A percentile compares a stretch with the other conserved stretches of the same genome.
phyloP scores from a whole-genome alignment of 1,140 invertebrate genomes.

The Zaprionus ghesquierei region DNA sequence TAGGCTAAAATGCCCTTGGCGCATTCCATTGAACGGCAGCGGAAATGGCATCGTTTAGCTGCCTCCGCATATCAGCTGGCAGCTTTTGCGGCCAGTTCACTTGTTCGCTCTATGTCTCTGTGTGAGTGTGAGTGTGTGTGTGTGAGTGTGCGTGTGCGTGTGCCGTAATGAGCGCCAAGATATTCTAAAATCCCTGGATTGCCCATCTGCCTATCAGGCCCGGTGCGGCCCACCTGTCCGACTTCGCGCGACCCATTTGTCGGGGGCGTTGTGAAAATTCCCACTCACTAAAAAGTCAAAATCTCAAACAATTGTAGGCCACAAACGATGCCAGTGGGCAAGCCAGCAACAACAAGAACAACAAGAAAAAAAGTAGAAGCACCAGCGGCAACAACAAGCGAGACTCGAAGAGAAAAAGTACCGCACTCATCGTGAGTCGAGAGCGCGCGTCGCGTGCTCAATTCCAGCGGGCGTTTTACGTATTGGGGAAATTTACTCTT shows the following conservation, averaged over 20 bases:
- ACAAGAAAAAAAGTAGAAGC: too few relatives aligned
- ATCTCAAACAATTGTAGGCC: slow-evolving; percentile 58
- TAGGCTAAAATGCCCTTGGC: slow-evolving; percentile 3
- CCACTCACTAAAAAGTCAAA: slow-evolving; percentile 48
- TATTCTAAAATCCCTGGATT: slow-evolving; percentile 34
- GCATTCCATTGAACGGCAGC: slow-evolving; percentile 35
- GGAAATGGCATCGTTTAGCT: slow-evolving; percentile 47
- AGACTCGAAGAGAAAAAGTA: slow-evolving; percentile 55
- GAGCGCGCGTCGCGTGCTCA: neutral
- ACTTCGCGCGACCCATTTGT: slow-evolving; percentile 27
- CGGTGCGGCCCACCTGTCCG: slow-evolving; percentile 3
- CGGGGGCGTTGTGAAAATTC: slow-evolving; percentile 32
- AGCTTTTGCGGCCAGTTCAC: slow-evolving; percentile 28
- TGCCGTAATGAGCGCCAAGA: slow-evolving; percentile 37
- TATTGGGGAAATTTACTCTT: slow-evolving; percentile 53
- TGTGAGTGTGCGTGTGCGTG: slow-evolving; percentile 18
- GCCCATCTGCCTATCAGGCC: slow-evolving; percentile 4
- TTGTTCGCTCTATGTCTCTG: neutral
- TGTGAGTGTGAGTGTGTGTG: slow-evolving; percentile 4
- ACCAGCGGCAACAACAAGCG: neutral
- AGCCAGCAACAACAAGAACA: neutral
- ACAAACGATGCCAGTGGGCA: slow-evolving; percentile 38
- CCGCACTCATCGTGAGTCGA: neutral
- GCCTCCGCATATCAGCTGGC: slow-evolving; percentile 32
- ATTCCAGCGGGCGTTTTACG: slow-evolving; percentile 17